These are phyloP conservation scores for Dicrostonyx torquatus DNA, from an alignment of 2,797 vertebrate species.

Conservation along the genomic window DNA sequence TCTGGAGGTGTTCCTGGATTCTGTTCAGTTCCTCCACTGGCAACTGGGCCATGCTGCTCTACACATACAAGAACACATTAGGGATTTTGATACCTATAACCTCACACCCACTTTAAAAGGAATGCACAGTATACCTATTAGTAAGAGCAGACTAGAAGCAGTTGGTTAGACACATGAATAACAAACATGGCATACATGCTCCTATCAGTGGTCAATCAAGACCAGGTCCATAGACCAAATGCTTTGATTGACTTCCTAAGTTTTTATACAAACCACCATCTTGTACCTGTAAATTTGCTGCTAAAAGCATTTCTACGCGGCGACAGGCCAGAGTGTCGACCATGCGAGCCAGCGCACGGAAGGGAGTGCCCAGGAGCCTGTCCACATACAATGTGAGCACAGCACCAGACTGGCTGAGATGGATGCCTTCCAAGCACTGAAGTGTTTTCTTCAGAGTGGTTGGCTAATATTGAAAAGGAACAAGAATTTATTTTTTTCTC, in stretches of 20 bases:
- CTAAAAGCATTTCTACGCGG: constrained; percentile 97
- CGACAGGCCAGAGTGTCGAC: constrained; percentile 98
- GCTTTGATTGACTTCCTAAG: fast-evolving
- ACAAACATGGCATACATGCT: fast-evolving
- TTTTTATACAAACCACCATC: neutral
- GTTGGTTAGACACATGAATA: neutral
- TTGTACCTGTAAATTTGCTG: constrained; percentile 94
- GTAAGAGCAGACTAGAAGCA: neutral
- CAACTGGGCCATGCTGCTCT: constrained; percentile 96
- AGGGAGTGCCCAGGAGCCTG: constrained; percentile 94
- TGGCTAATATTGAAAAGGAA: constrained; percentile 86
- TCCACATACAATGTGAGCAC: constrained; percentile 96
- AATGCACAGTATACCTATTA: neutral
- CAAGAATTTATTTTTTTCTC: neutral
- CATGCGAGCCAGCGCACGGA: constrained; percentile 97
- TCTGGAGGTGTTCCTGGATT: constrained; percentile 96
- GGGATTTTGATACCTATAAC: fast-evolving
- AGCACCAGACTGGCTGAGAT: constrained; percentile 97
- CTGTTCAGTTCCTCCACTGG: constrained; percentile 95
- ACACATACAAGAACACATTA: constrained; percentile 72
- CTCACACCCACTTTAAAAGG: fast-evolving
- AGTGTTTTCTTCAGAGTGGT: constrained; percentile 95
- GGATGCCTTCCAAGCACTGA: constrained; percentile 98
- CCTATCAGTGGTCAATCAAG: neutral
- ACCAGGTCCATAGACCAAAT: fast-evolving